These are phyloP conservation scores for Anarrhichthys ocellatus DNA, from an alignment of 2,113 vertebrate genomes.

Conservation along the genomic window DNA sequence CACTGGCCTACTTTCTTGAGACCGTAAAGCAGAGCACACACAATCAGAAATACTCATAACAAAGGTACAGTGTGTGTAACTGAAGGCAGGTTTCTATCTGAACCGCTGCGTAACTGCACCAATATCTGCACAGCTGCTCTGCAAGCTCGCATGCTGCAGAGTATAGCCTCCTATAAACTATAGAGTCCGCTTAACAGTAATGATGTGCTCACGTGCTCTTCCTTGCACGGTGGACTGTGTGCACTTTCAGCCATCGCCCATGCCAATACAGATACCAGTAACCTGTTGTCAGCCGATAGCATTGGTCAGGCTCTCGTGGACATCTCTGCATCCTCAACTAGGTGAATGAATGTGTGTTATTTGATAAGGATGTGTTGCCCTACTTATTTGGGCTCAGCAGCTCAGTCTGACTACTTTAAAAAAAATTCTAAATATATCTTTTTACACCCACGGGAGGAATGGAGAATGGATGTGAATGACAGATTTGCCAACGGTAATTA, in stretches of 20 bases:
- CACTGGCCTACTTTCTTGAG: slow-evolving; percentile 11
- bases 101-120: not conserved
- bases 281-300: slow-evolving; percentile 3
- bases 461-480: slow-evolving; percentile 33
- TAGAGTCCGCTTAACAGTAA: not conserved
- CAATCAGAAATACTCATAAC: slow-evolving; percentile 2
- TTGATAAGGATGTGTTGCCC: slow-evolving; percentile 32
- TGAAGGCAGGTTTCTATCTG: slow-evolving; percentile 29
- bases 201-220: not conserved
- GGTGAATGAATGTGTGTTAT: slow-evolving; percentile 17
- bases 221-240: not conserved
- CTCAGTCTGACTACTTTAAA: slow-evolving; percentile 30
- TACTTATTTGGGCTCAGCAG: slow-evolving; percentile 43
- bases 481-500: slow-evolving; percentile 19
- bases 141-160: slow-evolving; percentile 20
- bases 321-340: not conserved
- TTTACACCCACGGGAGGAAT: slow-evolving; percentile 8
- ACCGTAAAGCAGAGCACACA: slow-evolving; percentile 18
- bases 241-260: not conserved
- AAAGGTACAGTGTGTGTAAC: not conserved
- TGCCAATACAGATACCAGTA: not conserved
- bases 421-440: slow-evolving; percentile 49
- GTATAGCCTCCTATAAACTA: not conserved
- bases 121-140: slow-evolving; percentile 34
- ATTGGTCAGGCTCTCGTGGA: slow-evolving; percentile 6